Conservation (phyloP, 2,888 invertebrate genomes). For the Eutolmus rufibarbis region DNA sequence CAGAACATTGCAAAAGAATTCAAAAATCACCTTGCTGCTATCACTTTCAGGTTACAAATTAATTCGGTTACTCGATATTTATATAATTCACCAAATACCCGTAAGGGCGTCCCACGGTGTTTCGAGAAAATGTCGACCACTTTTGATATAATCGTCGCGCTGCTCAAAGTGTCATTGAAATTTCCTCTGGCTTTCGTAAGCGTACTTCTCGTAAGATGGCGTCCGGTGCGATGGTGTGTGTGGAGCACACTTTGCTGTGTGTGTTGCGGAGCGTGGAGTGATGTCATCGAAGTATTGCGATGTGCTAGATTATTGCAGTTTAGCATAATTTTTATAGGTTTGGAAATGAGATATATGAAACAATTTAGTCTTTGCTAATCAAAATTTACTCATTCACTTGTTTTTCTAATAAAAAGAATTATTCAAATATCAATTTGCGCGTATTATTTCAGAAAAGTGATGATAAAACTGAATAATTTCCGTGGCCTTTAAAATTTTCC, state of each 20-base stretch:
- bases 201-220: conserved; percentile 29
- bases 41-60: background rate
- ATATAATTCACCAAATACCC: conserved; percentile 20
- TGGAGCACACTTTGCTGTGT: background rate
- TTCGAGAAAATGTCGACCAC: conserved; percentile 6
- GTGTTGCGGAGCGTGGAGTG: background rate
- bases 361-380: background rate
- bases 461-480: background rate
- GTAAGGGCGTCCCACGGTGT: conserved; percentile 21
- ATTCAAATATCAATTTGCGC: background rate
- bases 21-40: background rate
- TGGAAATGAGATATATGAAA: background rate
- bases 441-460: background rate
- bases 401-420: background rate
- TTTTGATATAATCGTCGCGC: conserved; percentile 29
- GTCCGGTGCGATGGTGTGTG: background rate
- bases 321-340: background rate
- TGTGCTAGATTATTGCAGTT: background rate
- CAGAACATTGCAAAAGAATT: background rate
- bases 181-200: background rate
- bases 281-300: background rate
- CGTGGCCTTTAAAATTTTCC: background rate
- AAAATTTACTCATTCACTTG: background rate
- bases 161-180: conserved; percentile 12
- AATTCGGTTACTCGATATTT: conserved; percentile 20